Conservation (phyloP, 2,797 vertebrate genomes). For the Thaleichthys pacificus region DNA sequence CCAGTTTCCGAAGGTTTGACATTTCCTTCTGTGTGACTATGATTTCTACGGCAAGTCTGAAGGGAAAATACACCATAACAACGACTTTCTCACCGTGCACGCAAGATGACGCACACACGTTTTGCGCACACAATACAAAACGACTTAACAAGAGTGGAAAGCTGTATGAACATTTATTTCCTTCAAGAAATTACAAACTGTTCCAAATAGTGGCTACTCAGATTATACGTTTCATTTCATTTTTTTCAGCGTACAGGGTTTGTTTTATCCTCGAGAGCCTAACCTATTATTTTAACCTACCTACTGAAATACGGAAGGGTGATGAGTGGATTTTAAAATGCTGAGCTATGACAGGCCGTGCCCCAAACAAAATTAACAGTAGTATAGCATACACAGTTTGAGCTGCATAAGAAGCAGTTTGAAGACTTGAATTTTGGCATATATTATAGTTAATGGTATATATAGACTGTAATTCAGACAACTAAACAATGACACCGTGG, state of each 20-base stretch:
- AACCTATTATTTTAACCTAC: conserved; percentile 64
- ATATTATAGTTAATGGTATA: conserved; percentile 28
- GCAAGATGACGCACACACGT: background rate
- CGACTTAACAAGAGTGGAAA: conserved; percentile 41
- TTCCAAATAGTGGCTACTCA: conserved; percentile 83
- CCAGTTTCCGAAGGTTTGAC: conserved; percentile 53
- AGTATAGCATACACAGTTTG: conserved; percentile 66
- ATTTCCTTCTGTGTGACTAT: conserved; percentile 29
- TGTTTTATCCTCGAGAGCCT: conserved; percentile 56
- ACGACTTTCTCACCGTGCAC: background rate
- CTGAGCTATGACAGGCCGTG: conserved; percentile 73
- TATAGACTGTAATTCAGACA: conserved; percentile 23
- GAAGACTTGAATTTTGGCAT: conserved; percentile 25
- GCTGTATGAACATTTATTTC: conserved; percentile 83
- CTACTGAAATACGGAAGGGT: conserved; percentile 69
- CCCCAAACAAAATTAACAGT: conserved; percentile 69
- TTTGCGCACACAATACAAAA: background rate
- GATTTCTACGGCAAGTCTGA: conserved; percentile 53
- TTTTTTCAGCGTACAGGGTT: conserved; percentile 74
- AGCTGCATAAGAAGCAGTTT: conserved; percentile 70
- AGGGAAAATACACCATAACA: background rate
- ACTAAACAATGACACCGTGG: conserved; percentile 6
- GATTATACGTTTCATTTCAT: conserved; percentile 69
- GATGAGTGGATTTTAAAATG: conserved; percentile 70
- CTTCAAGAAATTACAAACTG: conserved; percentile 82